Conservation (phyloP, 2,113 vertebrate species). For the Galbula dea region DNA sequence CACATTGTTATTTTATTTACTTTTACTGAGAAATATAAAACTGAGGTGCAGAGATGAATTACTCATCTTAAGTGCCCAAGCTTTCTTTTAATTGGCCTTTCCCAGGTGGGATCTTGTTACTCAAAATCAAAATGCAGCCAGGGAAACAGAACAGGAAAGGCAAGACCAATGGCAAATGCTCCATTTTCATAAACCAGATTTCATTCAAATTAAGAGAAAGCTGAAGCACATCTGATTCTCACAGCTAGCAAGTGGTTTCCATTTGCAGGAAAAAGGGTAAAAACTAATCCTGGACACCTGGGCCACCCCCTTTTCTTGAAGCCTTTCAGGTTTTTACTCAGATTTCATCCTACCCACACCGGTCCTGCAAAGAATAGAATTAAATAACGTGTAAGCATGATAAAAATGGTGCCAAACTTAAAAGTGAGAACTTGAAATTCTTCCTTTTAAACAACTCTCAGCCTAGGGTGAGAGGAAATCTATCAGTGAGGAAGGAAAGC, state of each 20-base stretch:
- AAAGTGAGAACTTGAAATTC: constrained; percentile 28
- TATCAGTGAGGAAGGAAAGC: background rate
- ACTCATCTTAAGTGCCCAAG: background rate
- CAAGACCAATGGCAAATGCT: background rate
- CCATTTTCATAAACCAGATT: constrained; percentile 9
- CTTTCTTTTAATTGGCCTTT: background rate
- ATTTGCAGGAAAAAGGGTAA: background rate
- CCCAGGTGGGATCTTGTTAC: background rate
- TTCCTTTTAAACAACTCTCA: background rate
- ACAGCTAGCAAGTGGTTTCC: background rate
- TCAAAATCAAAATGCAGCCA: background rate
- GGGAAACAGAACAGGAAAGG: constrained; percentile 6
- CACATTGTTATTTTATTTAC: background rate
- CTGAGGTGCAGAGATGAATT: background rate
- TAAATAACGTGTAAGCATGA: constrained; percentile 25
- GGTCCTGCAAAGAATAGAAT: background rate
- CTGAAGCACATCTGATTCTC: background rate
- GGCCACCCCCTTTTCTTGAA: background rate
- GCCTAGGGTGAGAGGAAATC: background rate
- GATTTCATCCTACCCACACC: constrained; percentile 2
- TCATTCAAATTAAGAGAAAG: constrained; percentile 27
- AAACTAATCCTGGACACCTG: constrained; percentile 10
- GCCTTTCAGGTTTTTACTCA: constrained; percentile 17
- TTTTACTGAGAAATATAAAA: background rate
- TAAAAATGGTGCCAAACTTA: constrained; percentile 15